Conservation (phyloP, 64 coral and sea anemone species). For the Stylophora pistillata region DNA sequence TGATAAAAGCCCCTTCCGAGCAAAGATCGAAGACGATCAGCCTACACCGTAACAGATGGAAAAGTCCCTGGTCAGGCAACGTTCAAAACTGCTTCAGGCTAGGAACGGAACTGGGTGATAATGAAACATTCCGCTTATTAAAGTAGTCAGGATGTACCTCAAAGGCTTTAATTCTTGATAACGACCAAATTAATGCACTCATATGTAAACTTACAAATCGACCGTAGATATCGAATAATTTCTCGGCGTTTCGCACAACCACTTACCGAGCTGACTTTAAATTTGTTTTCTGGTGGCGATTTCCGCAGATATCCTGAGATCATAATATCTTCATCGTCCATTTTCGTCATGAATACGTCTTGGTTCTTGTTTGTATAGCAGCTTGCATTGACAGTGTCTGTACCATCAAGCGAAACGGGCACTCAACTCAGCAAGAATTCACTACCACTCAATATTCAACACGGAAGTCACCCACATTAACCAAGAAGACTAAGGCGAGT, state of each 20-base stretch:
- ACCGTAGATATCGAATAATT: neutral
- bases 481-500: neutral
- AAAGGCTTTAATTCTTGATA: too few relatives aligned
- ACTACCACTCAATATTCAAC: neutral
- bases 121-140: too few relatives aligned
- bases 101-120: too few relatives aligned
- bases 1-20: neutral
- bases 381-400: neutral
- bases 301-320: slow-evolving; percentile 19
- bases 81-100: too few relatives aligned
- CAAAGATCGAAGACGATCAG: neutral
- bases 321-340: slow-evolving; percentile 4
- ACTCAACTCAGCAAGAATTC: neutral
- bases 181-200: neutral
- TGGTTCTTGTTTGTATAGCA: neutral
- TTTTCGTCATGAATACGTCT: slow-evolving; percentile 4
- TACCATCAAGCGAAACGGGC: neutral
- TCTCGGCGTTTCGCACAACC: neutral
- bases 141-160: too few relatives aligned
- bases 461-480: slow-evolving; percentile 7
- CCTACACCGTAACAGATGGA: too few relatives aligned
- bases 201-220: neutral
- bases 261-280: slow-evolving; percentile 29
- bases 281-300: slow-evolving; percentile 30
- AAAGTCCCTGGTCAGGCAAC: too few relatives aligned